Percentiles rank a stretch among this genome's conserved stretches.
Evolutionary conservation across 2,113 vertebrate species (phyloP).

Genomic region (Bungarus multicinctus): DNA sequence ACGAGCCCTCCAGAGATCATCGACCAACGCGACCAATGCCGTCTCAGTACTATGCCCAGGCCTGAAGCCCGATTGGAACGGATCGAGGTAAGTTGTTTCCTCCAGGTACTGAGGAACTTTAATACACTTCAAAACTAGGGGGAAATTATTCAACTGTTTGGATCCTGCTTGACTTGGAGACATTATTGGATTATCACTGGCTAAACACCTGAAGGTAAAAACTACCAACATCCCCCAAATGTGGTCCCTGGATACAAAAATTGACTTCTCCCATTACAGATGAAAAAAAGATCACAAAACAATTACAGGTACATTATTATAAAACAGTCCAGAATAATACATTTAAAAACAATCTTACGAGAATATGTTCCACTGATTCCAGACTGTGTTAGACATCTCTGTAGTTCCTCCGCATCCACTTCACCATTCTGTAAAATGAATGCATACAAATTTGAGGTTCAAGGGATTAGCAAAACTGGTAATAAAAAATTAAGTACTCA

Average conservation of each 20-base stretch:
- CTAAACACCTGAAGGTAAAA: not conserved
- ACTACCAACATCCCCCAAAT: not conserved
- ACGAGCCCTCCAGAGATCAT: too few relatives aligned
- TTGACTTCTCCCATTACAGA: not conserved
- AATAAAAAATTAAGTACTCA: not conserved
- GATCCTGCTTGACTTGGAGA: not conserved
- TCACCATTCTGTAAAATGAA: conserved; percentile 78
- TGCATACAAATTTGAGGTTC: not conserved
- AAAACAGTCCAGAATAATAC: not conserved
- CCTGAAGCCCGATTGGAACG: too few relatives aligned
- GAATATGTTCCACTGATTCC: conserved; percentile 80
- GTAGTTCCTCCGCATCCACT: conserved; percentile 84
- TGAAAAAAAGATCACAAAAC: not conserved
- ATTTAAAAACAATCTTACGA: conserved; percentile 70
- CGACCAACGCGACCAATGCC: too few relatives aligned
- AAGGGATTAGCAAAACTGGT: not conserved
- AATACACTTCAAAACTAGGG: not conserved
- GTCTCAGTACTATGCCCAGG: too few relatives aligned
- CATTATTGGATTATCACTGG: not conserved
- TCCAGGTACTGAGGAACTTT: too few relatives aligned
- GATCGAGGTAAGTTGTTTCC: too few relatives aligned
- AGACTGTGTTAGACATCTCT: conserved; percentile 82
- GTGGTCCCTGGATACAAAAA: not conserved
- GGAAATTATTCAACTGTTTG: not conserved
- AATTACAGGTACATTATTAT: not conserved